Evolutionary conservation across 1,140 invertebrate genomes (phyloP).

Genomic region (Saccostrea echinata): DNA sequence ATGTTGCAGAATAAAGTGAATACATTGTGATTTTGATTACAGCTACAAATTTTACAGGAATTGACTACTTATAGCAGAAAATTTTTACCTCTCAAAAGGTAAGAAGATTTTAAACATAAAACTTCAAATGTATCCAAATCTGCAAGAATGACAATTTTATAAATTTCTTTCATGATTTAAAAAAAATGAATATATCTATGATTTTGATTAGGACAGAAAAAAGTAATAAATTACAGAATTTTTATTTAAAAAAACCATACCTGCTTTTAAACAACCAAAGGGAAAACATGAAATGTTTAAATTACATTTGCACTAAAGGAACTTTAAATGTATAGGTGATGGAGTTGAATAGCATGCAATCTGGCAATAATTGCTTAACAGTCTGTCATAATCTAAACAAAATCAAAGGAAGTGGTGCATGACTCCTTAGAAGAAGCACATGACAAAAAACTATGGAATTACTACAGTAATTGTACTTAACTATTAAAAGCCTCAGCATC

Average conservation of each 20-base stretch:
- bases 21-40: not conserved
- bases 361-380: not conserved
- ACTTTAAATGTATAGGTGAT: not conserved
- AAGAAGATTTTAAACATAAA: not conserved
- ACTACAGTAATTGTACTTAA: too few species aligned
- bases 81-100: conserved; percentile 5
- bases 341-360: not conserved
- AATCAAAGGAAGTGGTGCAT: not conserved
- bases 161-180: too few species aligned
- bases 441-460: not conserved
- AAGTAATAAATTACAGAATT: too few species aligned
- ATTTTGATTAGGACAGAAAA: too few species aligned
- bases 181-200: too few species aligned
- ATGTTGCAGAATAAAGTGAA: conserved; percentile 10
- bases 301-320: not conserved
- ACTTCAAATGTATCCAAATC: not conserved
- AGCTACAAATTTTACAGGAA: not conserved
- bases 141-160: too few species aligned
- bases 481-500: not conserved
- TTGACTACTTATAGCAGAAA: not conserved
- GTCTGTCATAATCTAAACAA: not conserved
- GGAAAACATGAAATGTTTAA: not conserved
- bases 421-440: not conserved
- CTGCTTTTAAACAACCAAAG: not conserved
- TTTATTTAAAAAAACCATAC: not conserved